These are phyloP conservation scores for Panagrolaimus sp. DNA, from an alignment of 1,140 invertebrate species.

Conservation along the genomic window DNA sequence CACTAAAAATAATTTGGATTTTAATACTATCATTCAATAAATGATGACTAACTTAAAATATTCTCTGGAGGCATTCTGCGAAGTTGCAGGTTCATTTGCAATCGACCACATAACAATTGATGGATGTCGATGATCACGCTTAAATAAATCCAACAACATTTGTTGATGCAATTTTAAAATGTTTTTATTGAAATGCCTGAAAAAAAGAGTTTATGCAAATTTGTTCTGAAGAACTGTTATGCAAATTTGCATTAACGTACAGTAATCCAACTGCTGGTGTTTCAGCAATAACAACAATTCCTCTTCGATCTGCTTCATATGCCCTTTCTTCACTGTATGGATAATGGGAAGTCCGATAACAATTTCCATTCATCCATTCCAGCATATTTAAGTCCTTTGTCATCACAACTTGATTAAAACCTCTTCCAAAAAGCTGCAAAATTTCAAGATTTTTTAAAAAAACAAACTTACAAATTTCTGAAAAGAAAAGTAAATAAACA, in stretches of 20 bases:
- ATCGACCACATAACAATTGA: conserved; percentile 36
- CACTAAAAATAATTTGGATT: neutral
- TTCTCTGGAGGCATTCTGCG: neutral
- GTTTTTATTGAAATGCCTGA: neutral
- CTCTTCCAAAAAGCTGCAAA: conserved; percentile 71
- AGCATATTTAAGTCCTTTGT: conserved; percentile 85
- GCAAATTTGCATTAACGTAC: conserved; percentile 60
- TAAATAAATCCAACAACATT: conserved; percentile 38
- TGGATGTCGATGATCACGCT: conserved; percentile 41
- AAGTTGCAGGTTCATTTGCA: conserved; percentile 35
- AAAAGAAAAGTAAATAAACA: conserved; percentile 2
- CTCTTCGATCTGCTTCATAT: conserved; percentile 82
- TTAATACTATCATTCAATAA: neutral
- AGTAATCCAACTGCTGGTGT: conserved; percentile 84
- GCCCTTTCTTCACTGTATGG: conserved; percentile 95
- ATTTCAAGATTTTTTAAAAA: conserved; percentile 93
- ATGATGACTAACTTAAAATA: conserved; percentile 6
- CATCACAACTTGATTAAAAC: conserved; percentile 76
- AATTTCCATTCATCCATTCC: conserved; percentile 81
- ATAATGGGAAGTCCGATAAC: conserved; percentile 81
- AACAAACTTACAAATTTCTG: conserved; percentile 74
- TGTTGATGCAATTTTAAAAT: conserved; percentile 33
- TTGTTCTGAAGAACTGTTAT: neutral
- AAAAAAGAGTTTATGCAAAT: conserved; percentile 26
- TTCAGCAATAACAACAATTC: conserved; percentile 90